Evolutionary conservation across 2,797 vertebrate species (phyloP).

Genomic region (Dallia pectoralis): DNA sequence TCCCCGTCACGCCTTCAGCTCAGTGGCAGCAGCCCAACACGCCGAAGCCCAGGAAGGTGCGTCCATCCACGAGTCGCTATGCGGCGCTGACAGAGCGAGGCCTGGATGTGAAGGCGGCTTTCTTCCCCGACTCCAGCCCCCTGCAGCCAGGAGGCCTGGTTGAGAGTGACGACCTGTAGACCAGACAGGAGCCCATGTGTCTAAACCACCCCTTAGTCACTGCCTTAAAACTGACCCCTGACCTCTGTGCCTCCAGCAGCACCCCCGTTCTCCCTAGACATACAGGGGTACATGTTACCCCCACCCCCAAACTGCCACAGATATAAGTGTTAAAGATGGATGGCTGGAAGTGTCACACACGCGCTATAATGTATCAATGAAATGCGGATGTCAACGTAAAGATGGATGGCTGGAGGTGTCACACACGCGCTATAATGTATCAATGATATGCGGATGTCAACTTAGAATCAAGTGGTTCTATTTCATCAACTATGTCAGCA

Average conservation of each 20-base stretch:
- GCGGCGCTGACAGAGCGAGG: conserved; percentile 96
- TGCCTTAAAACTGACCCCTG: conserved; percentile 21
- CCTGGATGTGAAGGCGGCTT: conserved; percentile 96
- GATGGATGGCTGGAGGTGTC: conserved; percentile 32
- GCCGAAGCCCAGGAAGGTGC: conserved; percentile 92
- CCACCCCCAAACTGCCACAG: conserved; percentile 38
- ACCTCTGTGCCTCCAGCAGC: conserved; percentile 11
- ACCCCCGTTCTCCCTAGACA: conserved; percentile 13
- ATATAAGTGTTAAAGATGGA: conserved; percentile 16
- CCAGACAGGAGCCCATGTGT: neutral
- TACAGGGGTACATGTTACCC: conserved; percentile 6
- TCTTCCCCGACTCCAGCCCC: conserved; percentile 92
- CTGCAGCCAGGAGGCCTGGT: conserved; percentile 85
- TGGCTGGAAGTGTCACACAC: conserved; percentile 28
- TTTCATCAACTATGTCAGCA: neutral
- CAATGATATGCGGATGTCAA: neutral
- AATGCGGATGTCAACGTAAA: neutral
- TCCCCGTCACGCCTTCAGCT: conserved; percentile 65
- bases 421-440: neutral
- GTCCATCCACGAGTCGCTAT: conserved; percentile 93
- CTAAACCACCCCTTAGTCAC: neutral
- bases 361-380: neutral
- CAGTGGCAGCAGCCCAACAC: conserved; percentile 95
- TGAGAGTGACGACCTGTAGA: conserved; percentile 95
- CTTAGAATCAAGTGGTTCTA: neutral